phyloP scores from a whole-genome alignment of 2,797 vertebrate genomes.

The Sebastes matsubarae region DNA sequence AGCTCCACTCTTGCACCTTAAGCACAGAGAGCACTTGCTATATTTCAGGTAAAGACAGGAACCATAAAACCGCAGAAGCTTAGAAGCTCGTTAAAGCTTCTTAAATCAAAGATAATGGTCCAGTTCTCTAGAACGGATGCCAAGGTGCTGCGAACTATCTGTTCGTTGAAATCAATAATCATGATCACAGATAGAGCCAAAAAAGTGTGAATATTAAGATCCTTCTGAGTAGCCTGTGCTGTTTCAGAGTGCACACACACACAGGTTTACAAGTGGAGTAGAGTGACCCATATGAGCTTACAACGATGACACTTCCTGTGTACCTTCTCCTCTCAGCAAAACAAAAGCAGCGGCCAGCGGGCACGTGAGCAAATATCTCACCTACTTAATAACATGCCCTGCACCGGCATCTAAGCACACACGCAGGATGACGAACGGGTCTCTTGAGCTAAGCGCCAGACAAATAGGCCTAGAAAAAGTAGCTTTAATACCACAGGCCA shows the following conservation, averaged over 20 bases:
- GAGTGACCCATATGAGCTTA: constrained; percentile 3
- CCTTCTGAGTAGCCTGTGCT: neutral
- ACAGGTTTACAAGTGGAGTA: neutral
- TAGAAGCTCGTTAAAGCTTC: neutral
- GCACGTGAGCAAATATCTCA: constrained; percentile 48
- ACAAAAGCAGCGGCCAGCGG: constrained; percentile 6
- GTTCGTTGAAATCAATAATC: neutral
- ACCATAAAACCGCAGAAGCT: neutral
- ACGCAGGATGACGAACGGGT: neutral
- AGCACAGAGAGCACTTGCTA: neutral
- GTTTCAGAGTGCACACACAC: neutral
- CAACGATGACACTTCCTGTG: constrained; percentile 20
- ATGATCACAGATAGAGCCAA: neutral
- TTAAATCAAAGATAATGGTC: constrained; percentile 14
- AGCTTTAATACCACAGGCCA: neutral
- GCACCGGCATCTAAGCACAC: constrained; percentile 7
- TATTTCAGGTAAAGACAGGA: neutral
- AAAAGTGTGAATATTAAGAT: neutral
- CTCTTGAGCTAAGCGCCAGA: neutral
- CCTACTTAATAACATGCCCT: constrained; percentile 41
- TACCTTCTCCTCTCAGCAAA: constrained; percentile 15
- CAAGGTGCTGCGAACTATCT: neutral
- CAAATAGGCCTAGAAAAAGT: neutral
- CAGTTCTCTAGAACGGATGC: neutral
- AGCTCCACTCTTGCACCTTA: neutral